Conservation (phyloP, 2,113 vertebrate genomes). For the Mohoua ochrocephala region DNA sequence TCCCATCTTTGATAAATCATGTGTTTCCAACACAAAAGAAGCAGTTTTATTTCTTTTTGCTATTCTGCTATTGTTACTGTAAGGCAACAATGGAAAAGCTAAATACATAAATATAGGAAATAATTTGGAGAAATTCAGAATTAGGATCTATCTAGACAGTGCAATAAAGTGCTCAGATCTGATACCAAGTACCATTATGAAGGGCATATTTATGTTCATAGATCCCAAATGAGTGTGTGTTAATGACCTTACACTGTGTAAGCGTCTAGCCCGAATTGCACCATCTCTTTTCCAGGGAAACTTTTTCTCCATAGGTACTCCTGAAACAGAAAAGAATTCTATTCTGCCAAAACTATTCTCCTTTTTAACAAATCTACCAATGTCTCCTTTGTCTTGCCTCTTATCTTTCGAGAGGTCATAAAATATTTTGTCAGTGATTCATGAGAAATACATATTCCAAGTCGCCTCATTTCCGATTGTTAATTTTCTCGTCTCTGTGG, state of each 20-base stretch:
- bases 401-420: slow-evolving; percentile 32
- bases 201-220: background rate
- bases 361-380: slow-evolving; percentile 1
- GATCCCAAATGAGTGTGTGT: background rate
- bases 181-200: background rate
- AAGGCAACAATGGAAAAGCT: background rate
- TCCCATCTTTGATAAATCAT: background rate
- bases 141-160: background rate
- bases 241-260: background rate
- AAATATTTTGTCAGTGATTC: slow-evolving; percentile 57
- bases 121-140: background rate
- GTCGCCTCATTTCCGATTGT: slow-evolving; percentile 7
- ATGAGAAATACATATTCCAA: slow-evolving; percentile 11
- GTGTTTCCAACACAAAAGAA: background rate
- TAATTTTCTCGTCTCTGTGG: background rate
- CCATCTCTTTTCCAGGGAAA: background rate
- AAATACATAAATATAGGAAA: background rate
- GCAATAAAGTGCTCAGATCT: background rate
- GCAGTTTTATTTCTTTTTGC: background rate
- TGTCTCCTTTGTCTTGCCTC: background rate
- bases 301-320: background rate
- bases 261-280: background rate
- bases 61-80: background rate
- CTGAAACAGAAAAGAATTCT: background rate
- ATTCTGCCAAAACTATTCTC: background rate